phyloP scores from a whole-genome alignment of 2,113 vertebrate species.

The Leucopsar rothschildi region DNA sequence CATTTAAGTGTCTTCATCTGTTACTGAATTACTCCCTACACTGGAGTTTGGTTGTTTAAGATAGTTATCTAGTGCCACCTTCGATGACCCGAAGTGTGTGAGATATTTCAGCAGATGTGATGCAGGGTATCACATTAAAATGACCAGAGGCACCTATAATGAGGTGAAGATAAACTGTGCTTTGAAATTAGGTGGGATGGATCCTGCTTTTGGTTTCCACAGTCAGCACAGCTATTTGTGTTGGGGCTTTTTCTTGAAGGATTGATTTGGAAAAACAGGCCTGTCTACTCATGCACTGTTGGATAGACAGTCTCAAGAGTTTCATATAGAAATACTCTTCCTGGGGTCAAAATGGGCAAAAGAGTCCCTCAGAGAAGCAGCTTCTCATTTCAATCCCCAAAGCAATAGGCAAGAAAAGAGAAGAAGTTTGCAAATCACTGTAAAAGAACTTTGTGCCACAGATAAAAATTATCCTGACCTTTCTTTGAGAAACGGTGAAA shows the following conservation, averaged over 20 bases:
- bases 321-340: neutral
- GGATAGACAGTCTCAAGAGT: neutral
- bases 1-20: neutral
- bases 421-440: neutral
- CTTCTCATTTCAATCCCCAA: neutral
- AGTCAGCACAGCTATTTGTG: neutral
- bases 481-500: neutral
- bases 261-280: neutral
- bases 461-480: slow-evolving; percentile 6
- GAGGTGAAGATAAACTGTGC: neutral
- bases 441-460: neutral
- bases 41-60: neutral
- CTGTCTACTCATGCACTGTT: neutral
- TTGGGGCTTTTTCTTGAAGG: neutral
- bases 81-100: neutral
- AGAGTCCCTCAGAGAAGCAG: neutral
- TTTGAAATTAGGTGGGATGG: neutral
- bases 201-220: neutral
- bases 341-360: neutral
- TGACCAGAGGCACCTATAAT: neutral
- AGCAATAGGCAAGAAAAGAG: neutral
- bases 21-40: neutral
- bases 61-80: neutral
- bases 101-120: neutral
- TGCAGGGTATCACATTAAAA: neutral